Evolutionary conservation across 2,113 vertebrate species (phyloP), one percentile per base, ranked within the genome.

Genomic region (Cochlearius cochlearius): DNA sequence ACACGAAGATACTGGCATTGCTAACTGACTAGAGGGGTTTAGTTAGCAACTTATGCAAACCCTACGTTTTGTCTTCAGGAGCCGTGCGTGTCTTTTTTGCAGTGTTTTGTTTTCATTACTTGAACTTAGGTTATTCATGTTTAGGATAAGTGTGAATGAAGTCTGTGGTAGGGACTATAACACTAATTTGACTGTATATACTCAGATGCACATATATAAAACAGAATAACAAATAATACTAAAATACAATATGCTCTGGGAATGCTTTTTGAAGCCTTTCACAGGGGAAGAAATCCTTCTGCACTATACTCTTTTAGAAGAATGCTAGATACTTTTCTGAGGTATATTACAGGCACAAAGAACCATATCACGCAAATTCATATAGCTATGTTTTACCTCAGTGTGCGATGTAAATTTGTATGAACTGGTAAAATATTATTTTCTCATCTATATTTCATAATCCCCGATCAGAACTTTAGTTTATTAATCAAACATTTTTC

Each of bases 1-100:
- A 98, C 98, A 98, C 15, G 26, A 96, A 98, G 97, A 98, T 96
- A 96, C 92, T 93, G 93, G 88, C 96, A 83, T 87, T 96, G 94
- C 88, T 96, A 83, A 95, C 92, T 96, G 96, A 97, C 98, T 88
- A 96, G 92, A 95, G 56, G 47, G 55, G 97, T 97, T 92, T 72
- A 97, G 94, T 96, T 93, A 97, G 97, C 91, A 95, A 96, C 72
- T 96, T 97, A 92, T 62, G 86, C 85, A 97, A 98, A 97, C 84
- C 63, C 80, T 88, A 50, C 6, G 15, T 91, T 96, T 97, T 97
- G 82, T 74, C 66, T 84, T 66, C 87, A 95, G 84, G 56, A 95
- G 45, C 67, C 94, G 62, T 83, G 81, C 60, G 64, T 73, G 55
- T 58, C 69, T 72, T 87, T 87, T 92, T 96, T 53, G 53, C 9